phyloP scores from a whole-genome alignment of 2,797 vertebrate genomes.

The Clarias laeviceps region DNA sequence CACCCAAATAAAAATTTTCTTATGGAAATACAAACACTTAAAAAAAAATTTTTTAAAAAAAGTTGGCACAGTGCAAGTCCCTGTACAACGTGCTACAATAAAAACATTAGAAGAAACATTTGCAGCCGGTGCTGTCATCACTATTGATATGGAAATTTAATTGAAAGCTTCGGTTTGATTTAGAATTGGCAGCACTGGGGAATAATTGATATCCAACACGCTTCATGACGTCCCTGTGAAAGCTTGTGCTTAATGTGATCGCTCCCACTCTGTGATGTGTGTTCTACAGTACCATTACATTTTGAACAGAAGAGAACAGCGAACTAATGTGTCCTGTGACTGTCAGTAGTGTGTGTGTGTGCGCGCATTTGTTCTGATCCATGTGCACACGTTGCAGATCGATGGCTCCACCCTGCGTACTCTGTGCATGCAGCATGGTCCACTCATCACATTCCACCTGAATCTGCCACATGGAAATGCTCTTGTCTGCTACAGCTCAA shows the following conservation, averaged over 20 bases:
- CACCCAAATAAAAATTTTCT: background rate
- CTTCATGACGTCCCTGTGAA: background rate
- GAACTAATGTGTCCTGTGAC: background rate
- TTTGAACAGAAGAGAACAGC: background rate
- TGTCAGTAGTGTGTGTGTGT: background rate
- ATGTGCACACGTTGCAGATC: constrained; percentile 68
- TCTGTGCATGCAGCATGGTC: constrained; percentile 92
- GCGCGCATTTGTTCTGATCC: background rate
- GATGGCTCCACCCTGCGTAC: constrained; percentile 89
- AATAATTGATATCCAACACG: background rate
- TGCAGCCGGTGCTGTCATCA: background rate
- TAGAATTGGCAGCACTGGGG: background rate
- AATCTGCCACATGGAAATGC: constrained; percentile 88
- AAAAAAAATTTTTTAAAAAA: too few relatives aligned
- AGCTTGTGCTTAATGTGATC: background rate
- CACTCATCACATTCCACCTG: constrained; percentile 91
- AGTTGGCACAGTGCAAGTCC: background rate
- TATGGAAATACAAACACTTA: background rate
- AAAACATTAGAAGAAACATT: background rate
- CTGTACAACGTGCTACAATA: background rate
- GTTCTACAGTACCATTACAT: background rate
- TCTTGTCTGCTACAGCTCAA: constrained; percentile 89
- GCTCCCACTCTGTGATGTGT: background rate
- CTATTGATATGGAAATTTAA: background rate
- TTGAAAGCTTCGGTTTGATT: background rate